These are phyloP conservation scores for Craseonycteris thonglongyai DNA, from an alignment of 2,113 vertebrate genomes.

Conservation along the genomic window DNA sequence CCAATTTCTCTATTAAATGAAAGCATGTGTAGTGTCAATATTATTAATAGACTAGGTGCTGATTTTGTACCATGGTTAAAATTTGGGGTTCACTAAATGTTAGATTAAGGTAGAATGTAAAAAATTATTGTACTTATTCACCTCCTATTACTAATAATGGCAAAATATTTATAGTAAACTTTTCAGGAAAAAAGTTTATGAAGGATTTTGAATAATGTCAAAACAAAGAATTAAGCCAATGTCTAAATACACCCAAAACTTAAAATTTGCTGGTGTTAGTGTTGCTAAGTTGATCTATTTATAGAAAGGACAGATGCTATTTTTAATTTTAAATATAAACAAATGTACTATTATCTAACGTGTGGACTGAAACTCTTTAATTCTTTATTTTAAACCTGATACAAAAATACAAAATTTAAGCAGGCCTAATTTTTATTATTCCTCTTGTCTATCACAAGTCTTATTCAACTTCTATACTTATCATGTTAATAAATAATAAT, in stretches of 20 bases:
- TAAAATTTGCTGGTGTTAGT: neutral
- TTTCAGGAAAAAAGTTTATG: neutral
- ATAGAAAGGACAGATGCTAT: neutral
- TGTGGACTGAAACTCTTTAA: neutral
- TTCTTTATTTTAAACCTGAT: neutral
- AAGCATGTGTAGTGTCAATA: neutral
- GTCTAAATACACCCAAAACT: neutral
- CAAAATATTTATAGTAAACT: neutral
- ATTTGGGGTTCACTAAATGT: neutral
- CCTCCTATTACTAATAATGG: neutral
- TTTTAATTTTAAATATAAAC: conserved; percentile 21
- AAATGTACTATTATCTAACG: neutral
- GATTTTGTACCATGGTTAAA: neutral
- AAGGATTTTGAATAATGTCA: neutral
- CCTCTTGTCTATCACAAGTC: neutral
- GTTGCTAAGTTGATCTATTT: neutral
- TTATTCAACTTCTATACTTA: neutral
- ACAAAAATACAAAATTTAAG: conserved; percentile 4
- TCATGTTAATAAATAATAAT: neutral
- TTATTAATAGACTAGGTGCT: neutral
- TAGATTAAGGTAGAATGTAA: conserved; percentile 26
- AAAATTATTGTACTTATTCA: neutral
- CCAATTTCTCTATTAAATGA: neutral
- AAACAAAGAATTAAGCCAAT: conserved; percentile 8
- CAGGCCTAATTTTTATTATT: neutral